phyloP scores from a whole-genome alignment of 2,888 invertebrate genomes.

The Pyrrhosoma nymphula region DNA sequence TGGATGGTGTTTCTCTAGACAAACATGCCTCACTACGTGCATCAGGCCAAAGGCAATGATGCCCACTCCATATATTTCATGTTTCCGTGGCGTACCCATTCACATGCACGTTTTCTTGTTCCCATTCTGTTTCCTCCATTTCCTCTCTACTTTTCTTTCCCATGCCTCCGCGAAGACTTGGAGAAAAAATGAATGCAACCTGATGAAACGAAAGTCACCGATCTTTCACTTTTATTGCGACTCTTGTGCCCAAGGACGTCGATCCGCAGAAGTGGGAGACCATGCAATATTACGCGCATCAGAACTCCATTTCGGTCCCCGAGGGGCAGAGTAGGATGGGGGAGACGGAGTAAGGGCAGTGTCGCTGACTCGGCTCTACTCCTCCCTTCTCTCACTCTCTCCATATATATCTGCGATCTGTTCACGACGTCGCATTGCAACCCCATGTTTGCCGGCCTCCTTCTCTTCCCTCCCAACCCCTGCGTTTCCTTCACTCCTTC shows the following conservation, averaged over 20 bases:
- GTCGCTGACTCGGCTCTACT: slow-evolving; percentile 48
- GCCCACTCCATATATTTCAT: not conserved
- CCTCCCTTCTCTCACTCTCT: not conserved
- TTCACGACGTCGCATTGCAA: slow-evolving; percentile 40
- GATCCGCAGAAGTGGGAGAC: slow-evolving; percentile 36
- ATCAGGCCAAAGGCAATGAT: no score
- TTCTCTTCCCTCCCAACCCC: not conserved
- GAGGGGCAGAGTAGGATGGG: not conserved
- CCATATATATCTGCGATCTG: slow-evolving; percentile 53
- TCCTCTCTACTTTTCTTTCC: not conserved
- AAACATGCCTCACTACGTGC: no score
- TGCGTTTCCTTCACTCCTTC: not conserved
- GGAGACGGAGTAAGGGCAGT: slow-evolving; percentile 10
- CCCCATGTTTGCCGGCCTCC: slow-evolving; percentile 36
- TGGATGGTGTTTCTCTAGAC: no score
- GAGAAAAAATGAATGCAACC: not conserved
- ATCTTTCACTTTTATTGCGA: slow-evolving; percentile 66
- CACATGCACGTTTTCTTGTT: not conserved
- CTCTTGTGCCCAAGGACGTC: slow-evolving; percentile 58
- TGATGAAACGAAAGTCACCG: slow-evolving; percentile 47
- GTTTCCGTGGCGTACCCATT: not conserved
- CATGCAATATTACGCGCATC: slow-evolving; percentile 62
- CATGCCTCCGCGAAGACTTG: not conserved
- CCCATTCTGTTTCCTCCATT: not conserved
- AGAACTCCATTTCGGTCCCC: slow-evolving; percentile 36